These are phyloP conservation scores for Alloplasta piceator DNA, from an alignment of 2,888 invertebrate species.

Conservation along the genomic window DNA sequence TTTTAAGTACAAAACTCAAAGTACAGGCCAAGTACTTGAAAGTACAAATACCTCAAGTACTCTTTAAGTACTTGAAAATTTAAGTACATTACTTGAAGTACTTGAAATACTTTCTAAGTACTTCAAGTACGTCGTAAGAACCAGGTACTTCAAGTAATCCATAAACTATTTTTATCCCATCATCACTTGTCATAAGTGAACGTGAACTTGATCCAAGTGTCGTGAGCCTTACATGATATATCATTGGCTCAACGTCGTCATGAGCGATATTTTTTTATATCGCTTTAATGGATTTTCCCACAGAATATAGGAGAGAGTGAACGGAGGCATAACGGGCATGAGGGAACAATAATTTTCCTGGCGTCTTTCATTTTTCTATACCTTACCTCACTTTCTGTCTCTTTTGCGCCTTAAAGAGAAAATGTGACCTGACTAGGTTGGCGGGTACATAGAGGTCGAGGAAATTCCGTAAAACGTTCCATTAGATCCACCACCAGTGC, in stretches of 20 bases:
- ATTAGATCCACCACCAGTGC: constrained; percentile 66
- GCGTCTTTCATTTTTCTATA: constrained; percentile 51
- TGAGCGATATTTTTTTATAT: neutral
- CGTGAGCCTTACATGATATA: neutral
- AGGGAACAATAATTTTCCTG: constrained; percentile 28
- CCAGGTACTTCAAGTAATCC: neutral
- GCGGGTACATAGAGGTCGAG: constrained; percentile 33
- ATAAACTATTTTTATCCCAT: constrained; percentile 3
- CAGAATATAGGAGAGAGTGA: neutral
- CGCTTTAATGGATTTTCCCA: neutral
- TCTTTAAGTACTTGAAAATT: no score
- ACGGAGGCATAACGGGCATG: constrained; percentile 13
- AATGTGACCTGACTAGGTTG: constrained; percentile 38
- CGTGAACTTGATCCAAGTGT: constrained; percentile 23
- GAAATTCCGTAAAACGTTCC: constrained; percentile 66
- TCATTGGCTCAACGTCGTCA: neutral
- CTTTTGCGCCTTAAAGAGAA: neutral
- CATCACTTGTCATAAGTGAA: constrained; percentile 17
- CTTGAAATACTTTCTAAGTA: no score
- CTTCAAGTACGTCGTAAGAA: no score
- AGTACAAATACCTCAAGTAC: no score
- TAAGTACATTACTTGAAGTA: no score
- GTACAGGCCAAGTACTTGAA: no score
- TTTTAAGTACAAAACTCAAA: no score
- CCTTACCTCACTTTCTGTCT: constrained; percentile 15